These are phyloP conservation scores for Novumbra hubbsi DNA, from an alignment of 2,797 vertebrate species.

Conservation along the genomic window DNA sequence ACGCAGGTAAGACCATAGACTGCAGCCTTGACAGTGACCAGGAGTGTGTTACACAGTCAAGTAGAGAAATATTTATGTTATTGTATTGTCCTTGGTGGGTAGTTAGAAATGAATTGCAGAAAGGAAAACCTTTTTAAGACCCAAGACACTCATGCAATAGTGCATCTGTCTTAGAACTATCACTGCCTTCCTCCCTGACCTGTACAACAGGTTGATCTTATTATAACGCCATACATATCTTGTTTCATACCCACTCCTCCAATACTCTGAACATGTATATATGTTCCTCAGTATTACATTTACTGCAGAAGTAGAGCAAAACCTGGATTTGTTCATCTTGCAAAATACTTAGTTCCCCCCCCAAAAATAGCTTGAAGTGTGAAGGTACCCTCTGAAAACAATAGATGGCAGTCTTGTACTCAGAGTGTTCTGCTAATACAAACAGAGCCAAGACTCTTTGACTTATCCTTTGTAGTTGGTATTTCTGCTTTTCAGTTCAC, in stretches of 20 bases:
- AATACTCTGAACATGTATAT: neutral
- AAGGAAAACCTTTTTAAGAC: no score
- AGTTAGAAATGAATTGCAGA: no score
- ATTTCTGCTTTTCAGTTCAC: neutral
- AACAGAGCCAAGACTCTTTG: neutral
- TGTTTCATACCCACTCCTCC: neutral
- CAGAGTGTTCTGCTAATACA: slow-evolving; percentile 6
- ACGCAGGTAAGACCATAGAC: no score
- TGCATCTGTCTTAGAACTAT: neutral
- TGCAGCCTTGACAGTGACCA: no score
- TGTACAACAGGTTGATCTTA: neutral
- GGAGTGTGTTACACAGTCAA: no score
- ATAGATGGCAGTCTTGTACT: slow-evolving; percentile 73
- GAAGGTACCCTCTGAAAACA: slow-evolving; percentile 34
- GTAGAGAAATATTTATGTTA: no score
- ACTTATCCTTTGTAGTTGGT: slow-evolving; percentile 5
- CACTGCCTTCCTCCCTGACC: neutral
- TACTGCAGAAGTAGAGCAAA: neutral
- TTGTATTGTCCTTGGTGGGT: no score
- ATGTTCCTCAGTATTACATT: neutral
- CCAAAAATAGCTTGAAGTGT: neutral
- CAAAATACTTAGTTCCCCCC: neutral
- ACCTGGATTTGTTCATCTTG: neutral
- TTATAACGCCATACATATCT: neutral
- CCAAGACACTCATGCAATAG: no score